phyloP scores from a whole-genome alignment of 2,797 vertebrate species.

The Allobates femoralis region DNA sequence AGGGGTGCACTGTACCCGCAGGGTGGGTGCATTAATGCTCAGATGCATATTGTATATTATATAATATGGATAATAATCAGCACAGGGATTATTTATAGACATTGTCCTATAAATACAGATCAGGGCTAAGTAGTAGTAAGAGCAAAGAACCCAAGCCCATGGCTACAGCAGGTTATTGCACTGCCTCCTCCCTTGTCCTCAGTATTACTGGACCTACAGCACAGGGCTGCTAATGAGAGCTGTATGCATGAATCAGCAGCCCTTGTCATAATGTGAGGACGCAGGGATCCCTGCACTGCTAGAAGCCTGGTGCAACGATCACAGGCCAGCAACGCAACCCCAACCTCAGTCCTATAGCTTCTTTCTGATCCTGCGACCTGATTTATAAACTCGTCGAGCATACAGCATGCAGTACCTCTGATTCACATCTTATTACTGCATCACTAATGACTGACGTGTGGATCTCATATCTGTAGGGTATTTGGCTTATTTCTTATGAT shows the following conservation, averaged over 20 bases:
- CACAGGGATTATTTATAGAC: background rate
- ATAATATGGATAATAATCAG: background rate
- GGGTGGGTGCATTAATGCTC: background rate
- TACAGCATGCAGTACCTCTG: background rate
- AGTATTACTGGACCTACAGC: slow-evolving; percentile 55
- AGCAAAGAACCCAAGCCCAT: background rate
- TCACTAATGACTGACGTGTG: background rate
- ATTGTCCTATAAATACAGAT: background rate
- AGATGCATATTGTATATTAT: background rate
- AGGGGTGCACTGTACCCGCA: background rate
- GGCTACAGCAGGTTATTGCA: background rate
- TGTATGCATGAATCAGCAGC: slow-evolving; percentile 73
- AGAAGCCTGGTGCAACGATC: slow-evolving; percentile 65
- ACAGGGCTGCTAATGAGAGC: slow-evolving; percentile 59
- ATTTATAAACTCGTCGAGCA: too few relatives aligned
- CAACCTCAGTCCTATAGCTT: too few relatives aligned
- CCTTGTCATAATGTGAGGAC: slow-evolving; percentile 62
- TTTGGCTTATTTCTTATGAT: background rate
- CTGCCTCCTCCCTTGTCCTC: slow-evolving; percentile 32
- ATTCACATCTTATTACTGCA: background rate
- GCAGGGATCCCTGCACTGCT: slow-evolving; percentile 68
- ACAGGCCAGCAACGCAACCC: background rate
- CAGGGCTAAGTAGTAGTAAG: too few relatives aligned
- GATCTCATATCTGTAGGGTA: background rate
- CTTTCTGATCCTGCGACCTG: background rate